A percentile compares a stretch with the other conserved stretches of the same genome.
Conservation (phyloP, 2,797 vertebrate species). For the Pterois miles region DNA sequence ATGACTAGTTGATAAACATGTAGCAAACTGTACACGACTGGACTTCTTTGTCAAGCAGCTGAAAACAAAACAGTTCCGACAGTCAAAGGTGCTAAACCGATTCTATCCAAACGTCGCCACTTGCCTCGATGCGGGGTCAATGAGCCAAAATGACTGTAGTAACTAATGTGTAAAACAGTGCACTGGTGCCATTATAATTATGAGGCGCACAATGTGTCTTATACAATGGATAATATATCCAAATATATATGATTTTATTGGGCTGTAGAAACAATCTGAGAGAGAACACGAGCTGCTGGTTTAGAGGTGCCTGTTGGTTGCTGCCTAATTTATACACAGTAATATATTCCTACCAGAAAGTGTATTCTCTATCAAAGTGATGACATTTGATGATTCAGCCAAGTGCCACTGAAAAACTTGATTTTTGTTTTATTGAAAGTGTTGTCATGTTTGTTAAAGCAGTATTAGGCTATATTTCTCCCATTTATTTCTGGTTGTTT, state of each 20-base stretch:
- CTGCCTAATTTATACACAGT: conserved; percentile 62
- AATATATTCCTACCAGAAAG: conserved; percentile 57
- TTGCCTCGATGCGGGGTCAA: conserved; percentile 34
- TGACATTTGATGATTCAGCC: conserved; percentile 70
- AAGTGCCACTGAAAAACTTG: conserved; percentile 74
- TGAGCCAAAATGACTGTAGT: conserved; percentile 56
- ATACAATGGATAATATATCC: conserved; percentile 19
- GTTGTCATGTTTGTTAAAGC: conserved; percentile 49
- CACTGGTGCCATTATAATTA: conserved; percentile 58
- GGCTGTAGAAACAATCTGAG: conserved; percentile 33
- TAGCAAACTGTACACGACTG: conserved; percentile 54
- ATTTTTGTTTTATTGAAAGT: conserved; percentile 51
- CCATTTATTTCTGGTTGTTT: conserved; percentile 43
- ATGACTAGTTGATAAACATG: conserved; percentile 23
- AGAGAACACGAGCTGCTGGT: conserved; percentile 51
- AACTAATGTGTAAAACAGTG: conserved; percentile 42
- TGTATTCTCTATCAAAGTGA: conserved; percentile 67
- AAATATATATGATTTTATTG: conserved; percentile 2
- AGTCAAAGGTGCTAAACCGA: conserved; percentile 67
- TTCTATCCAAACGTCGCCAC: conserved; percentile 26
- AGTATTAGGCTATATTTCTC: conserved; percentile 40
- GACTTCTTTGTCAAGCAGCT: conserved; percentile 56
- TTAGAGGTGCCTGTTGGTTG: conserved; percentile 64
- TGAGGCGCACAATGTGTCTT: conserved; percentile 43
- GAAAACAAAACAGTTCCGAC: conserved; percentile 46